Percentiles rank a stretch among this genome's conserved stretches.
Conservation (phyloP, 2,888 invertebrate genomes). For the Leuctra nigra region DNA sequence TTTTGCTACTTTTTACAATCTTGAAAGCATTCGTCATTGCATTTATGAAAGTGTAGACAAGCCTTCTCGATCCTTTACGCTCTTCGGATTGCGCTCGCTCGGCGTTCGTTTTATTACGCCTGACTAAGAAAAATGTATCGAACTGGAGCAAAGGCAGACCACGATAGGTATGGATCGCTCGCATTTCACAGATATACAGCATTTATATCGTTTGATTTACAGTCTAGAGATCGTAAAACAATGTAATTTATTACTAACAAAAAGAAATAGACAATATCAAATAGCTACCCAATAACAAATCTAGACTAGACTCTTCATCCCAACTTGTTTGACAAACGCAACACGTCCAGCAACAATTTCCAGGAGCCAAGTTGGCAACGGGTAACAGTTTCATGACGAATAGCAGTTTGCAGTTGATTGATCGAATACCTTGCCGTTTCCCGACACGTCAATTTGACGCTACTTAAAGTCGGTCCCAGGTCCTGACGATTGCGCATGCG, state of each 20-base stretch:
- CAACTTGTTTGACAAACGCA: constrained; percentile 1
- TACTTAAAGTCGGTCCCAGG: neutral
- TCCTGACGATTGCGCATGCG: neutral
- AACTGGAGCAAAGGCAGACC: neutral
- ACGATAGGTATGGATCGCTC: constrained; percentile 2
- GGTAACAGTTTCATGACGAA: constrained; percentile 12
- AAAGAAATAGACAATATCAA: constrained; percentile 14
- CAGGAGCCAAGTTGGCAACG: constrained; percentile 12
- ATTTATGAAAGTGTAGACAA: constrained; percentile 14
- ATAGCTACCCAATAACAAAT: constrained; percentile 16
- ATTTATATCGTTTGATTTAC: constrained; percentile 18
- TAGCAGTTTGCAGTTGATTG: neutral
- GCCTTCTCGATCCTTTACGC: constrained; percentile 1
- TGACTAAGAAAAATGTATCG: constrained; percentile 13
- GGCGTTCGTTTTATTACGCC: constrained; percentile 10
- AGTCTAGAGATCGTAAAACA: constrained; percentile 13
- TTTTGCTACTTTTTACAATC: constrained; percentile 7
- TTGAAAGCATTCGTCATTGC: constrained; percentile 13
- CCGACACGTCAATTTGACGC: constrained; percentile 10
- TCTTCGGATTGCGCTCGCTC: constrained; percentile 4
- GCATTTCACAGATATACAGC: constrained; percentile 8
- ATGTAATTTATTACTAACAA: constrained; percentile 16
- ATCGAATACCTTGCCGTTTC: neutral
- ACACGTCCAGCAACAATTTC: constrained; percentile 13
- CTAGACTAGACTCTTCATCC: constrained; percentile 1